phyloP scores from a whole-genome alignment of 2,113 vertebrate species.

The Platanista minor region DNA sequence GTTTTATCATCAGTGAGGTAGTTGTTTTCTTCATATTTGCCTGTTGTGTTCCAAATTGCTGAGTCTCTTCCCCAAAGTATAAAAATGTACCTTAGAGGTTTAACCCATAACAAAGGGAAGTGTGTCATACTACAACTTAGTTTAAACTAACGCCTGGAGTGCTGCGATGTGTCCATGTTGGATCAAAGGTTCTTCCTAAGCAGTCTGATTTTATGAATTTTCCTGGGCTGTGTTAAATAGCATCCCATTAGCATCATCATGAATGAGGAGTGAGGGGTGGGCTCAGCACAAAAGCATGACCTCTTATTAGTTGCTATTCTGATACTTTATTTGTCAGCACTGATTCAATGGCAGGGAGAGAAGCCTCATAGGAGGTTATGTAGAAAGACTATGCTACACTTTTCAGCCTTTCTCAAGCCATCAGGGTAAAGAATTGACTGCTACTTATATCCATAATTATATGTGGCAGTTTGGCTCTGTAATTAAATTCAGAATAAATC shows the following conservation, averaged over 20 bases:
- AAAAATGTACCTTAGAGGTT: constrained; percentile 23
- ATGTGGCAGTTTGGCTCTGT: constrained; percentile 61
- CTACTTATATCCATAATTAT: constrained; percentile 49
- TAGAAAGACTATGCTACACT: constrained; percentile 31
- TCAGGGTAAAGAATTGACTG: constrained; percentile 54
- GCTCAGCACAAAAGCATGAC: constrained; percentile 3
- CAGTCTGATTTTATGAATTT: constrained; percentile 48
- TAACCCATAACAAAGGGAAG: constrained; percentile 15
- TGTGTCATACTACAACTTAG: neutral
- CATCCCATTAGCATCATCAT: constrained; percentile 33
- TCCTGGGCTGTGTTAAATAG: constrained; percentile 29
- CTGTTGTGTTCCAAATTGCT: neutral
- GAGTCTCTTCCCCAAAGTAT: neutral
- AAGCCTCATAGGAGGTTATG: constrained; percentile 29
- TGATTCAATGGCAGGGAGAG: constrained; percentile 32
- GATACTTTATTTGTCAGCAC: constrained; percentile 54
- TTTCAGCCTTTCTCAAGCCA: constrained; percentile 54
- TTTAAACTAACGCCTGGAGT: neutral
- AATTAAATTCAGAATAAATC: constrained; percentile 71
- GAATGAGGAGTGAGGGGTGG: neutral
- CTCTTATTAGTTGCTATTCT: constrained; percentile 51
- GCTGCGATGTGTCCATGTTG: constrained; percentile 25
- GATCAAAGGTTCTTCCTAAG: constrained; percentile 43
- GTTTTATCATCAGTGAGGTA: neutral
- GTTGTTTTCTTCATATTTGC: neutral